These are phyloP conservation scores for Sminthurinus aureus DNA, from an alignment of 2,888 invertebrate genomes.

Conservation along the genomic window DNA sequence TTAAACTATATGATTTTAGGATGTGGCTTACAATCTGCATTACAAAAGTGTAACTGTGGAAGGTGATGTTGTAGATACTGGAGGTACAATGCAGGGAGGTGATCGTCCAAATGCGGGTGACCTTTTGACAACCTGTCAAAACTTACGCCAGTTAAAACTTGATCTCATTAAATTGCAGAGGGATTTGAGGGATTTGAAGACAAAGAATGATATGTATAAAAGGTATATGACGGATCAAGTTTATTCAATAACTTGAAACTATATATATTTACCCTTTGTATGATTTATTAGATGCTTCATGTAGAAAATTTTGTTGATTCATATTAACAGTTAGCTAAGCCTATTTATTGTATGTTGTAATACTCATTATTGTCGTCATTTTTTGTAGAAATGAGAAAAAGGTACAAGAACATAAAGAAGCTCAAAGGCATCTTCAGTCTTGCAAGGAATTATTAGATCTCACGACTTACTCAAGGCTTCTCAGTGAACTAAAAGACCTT, in stretches of 20 bases:
- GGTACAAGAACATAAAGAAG: slow-evolving; percentile 44
- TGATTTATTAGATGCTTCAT: no score
- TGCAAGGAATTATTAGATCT: slow-evolving; percentile 44
- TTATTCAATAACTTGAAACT: neutral
- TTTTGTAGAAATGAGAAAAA: slow-evolving; percentile 43
- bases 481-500: slow-evolving; percentile 37
- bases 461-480: slow-evolving; percentile 43
- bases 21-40: slow-evolving; percentile 61
- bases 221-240: neutral
- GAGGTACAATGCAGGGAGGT: slow-evolving; percentile 91
- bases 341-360: neutral
- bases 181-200: neutral
- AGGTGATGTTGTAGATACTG: slow-evolving; percentile 91
- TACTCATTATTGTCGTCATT: neutral
- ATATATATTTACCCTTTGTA: neutral
- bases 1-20: slow-evolving; percentile 66
- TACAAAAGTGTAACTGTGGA: slow-evolving; percentile 77
- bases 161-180: slow-evolving; percentile 4
- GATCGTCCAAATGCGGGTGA: slow-evolving; percentile 59
- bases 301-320: no score
- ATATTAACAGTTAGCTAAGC: no score
- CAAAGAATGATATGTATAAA: slow-evolving; percentile 7
- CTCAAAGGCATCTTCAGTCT: slow-evolving; percentile 43
- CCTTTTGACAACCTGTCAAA: slow-evolving; percentile 36
- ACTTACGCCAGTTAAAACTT: slow-evolving; percentile 24